phyloP scores from a whole-genome alignment of 30 jellyfish, hydroid and myxozoan species.

The Nemopilema nomurai region DNA sequence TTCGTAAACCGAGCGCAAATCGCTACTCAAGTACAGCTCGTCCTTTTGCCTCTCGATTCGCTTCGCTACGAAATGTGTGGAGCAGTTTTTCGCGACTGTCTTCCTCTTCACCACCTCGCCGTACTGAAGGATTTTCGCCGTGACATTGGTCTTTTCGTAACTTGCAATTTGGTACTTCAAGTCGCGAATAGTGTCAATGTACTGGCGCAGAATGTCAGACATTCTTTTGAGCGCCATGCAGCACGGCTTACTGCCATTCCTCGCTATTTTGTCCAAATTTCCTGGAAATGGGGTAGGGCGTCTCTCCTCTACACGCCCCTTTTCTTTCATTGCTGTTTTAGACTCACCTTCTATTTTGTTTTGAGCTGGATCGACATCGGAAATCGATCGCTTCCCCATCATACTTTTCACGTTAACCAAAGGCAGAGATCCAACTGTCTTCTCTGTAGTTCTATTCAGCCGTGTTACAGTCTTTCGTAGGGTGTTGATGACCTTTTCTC shows the following conservation, averaged over 20 bases:
- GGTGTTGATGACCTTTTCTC: conserved; percentile 82
- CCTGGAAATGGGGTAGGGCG: conserved; percentile 72
- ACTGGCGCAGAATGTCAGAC: conserved; percentile 84
- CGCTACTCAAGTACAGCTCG: conserved; percentile 46
- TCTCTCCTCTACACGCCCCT: neutral
- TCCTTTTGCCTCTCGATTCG: conserved; percentile 52
- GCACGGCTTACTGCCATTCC: conserved; percentile 80
- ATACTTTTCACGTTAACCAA: conserved; percentile 1
- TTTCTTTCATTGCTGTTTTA: neutral
- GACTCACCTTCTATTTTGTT: neutral
- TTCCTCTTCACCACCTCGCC: conserved; percentile 66
- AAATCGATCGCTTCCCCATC: neutral
- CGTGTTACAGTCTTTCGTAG: conserved; percentile 53
- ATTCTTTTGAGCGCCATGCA: conserved; percentile 89
- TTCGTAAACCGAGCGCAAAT: conserved; percentile 56
- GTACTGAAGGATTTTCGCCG: conserved; percentile 62
- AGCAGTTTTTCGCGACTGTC: conserved; percentile 63
- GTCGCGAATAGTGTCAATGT: conserved; percentile 74
- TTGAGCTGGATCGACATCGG: neutral
- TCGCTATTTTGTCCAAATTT: conserved; percentile 54
- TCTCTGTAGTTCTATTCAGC: conserved; percentile 59
- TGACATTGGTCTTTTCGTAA: conserved; percentile 64
- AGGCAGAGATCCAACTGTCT: neutral
- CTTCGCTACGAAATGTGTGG: conserved; percentile 35
- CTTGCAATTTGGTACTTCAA: conserved; percentile 72